Conservation (phyloP, 2,888 invertebrate species). For the Drymonia ruficornis region DNA sequence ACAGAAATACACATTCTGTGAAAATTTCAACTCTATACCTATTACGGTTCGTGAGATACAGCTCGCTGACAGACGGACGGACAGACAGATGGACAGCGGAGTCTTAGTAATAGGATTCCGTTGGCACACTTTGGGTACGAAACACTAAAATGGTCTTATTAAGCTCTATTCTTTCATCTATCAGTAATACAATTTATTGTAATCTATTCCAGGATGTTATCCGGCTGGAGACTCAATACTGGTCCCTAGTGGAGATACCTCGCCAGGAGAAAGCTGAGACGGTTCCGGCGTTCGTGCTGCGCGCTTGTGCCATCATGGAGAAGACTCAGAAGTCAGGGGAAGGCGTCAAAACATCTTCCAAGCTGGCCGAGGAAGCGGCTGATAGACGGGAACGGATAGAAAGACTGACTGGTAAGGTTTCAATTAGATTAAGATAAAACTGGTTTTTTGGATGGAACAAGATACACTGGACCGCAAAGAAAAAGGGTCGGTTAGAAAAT, state of each 20-base stretch:
- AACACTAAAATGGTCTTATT: too few species aligned
- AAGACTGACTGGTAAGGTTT: slow-evolving; percentile 89
- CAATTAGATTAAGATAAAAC: background rate
- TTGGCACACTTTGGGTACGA: too few species aligned
- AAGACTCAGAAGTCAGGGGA: slow-evolving; percentile 96
- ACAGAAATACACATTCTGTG: too few species aligned
- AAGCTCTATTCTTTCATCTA: background rate
- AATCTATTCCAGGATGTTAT: slow-evolving; percentile 90
- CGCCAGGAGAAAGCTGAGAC: slow-evolving; percentile 97
- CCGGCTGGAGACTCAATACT: slow-evolving; percentile 95
- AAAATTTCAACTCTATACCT: too few species aligned
- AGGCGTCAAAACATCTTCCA: slow-evolving; percentile 93
- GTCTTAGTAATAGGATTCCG: too few species aligned
- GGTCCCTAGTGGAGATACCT: slow-evolving; percentile 97
- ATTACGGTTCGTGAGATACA: too few species aligned
- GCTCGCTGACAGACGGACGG: too few species aligned
- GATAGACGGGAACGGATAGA: slow-evolving; percentile 93
- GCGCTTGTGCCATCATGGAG: slow-evolving; percentile 96
- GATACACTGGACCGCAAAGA: too few species aligned
- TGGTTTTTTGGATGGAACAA: too few species aligned
- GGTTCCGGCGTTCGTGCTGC: slow-evolving; percentile 94
- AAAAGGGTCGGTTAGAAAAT: too few species aligned
- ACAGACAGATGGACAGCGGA: too few species aligned
- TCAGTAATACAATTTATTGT: background rate
- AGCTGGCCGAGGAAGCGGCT: slow-evolving; percentile 94